A percentile compares a stretch with the other conserved stretches of the same genome.
phyloP scores from a whole-genome alignment of 2,888 invertebrate species.

The Iphiclides podalirius region DNA sequence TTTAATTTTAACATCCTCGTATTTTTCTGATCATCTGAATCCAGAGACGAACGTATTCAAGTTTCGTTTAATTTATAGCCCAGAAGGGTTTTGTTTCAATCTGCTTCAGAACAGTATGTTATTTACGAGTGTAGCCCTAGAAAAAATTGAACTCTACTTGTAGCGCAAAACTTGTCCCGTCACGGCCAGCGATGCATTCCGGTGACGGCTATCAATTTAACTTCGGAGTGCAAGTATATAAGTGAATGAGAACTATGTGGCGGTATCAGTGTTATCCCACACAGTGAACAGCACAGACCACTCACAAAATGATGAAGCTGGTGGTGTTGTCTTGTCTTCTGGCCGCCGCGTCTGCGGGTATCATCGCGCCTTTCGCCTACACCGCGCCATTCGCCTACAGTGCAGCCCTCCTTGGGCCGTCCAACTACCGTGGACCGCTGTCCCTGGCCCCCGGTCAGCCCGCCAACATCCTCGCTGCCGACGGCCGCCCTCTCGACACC shows the following conservation, averaged over 20 bases:
- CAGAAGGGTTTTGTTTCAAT: no score
- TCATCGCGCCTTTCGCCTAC: slow-evolving; percentile 36
- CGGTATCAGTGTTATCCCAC: slow-evolving; percentile 59
- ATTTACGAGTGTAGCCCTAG: no score
- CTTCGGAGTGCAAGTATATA: slow-evolving; percentile 35
- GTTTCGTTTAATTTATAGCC: no score
- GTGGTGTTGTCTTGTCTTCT: slow-evolving; percentile 83
- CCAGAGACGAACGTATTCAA: no score
- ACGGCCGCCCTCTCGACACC: slow-evolving; percentile 69
- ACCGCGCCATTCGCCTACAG: slow-evolving; percentile 39
- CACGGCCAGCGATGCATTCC: slow-evolving; percentile 58
- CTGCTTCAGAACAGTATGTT: no score
- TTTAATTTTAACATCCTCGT: no score
- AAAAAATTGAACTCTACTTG: slow-evolving; percentile 6
- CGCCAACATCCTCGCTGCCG: slow-evolving; percentile 62
- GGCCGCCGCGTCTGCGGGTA: slow-evolving; percentile 75
- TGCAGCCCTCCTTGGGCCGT: slow-evolving; percentile 38
- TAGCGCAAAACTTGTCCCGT: slow-evolving; percentile 50
- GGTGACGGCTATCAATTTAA: slow-evolving; percentile 45
- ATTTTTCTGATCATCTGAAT: no score
- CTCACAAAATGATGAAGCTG: slow-evolving; percentile 72
- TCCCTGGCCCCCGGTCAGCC: slow-evolving; percentile 70
- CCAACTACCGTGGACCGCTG: slow-evolving; percentile 62
- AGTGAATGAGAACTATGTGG: slow-evolving; percentile 17
- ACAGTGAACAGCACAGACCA: slow-evolving; percentile 68